Evolutionary conservation across 2,888 invertebrate genomes (phyloP), one percentile per base, ranked within the genome.

Genomic region (Rotaria macrura): DNA sequence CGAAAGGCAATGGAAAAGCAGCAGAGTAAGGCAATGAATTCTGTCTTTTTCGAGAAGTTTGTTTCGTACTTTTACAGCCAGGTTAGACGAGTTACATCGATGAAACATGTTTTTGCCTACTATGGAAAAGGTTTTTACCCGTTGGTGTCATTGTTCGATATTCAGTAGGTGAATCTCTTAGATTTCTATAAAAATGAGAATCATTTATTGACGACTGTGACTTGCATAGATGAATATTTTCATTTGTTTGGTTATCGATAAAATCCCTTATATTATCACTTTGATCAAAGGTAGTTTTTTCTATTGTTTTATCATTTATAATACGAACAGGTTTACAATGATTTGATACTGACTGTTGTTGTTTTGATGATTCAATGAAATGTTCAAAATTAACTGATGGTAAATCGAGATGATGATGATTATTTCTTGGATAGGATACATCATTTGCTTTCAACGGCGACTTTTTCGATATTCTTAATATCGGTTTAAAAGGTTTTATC

Each of bases 361-460:
- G 79, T 20, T 84, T 90, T 87, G 89, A 89, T 87, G 89, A 89
- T 87, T 90, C 90, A 23, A 90, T 87, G 47, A 90, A 87, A 86
- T 89, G 89, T 87, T 90, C 90, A 88, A 90, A 90, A 87, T 90
- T 89, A 85, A 90, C 87, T 88, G 90, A 90, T 87, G 89, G 89
- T 85, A 89, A 88, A 88, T 90, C 90, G 52, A 89, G 88, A 7
- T 88, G 87, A 84, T 88, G 88, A 40, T 74, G 10, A 40, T n/a
- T n/a, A n/a, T n/a, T n/a, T n/a, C n/a, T n/a, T n/a, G 40, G 38
- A 25, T 89, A 89, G 49, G 38, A 9, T 29, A 17, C 17, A n/a
- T 29, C 55, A 29, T 34, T 14, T 17, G 17, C 72, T 49, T 43
- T 43, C 10, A 43, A 43, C 10, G 43, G 10, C 5, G 43, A 43